phyloP scores from a whole-genome alignment of 2,888 invertebrate species.

The Drosophila antonietae region DNA sequence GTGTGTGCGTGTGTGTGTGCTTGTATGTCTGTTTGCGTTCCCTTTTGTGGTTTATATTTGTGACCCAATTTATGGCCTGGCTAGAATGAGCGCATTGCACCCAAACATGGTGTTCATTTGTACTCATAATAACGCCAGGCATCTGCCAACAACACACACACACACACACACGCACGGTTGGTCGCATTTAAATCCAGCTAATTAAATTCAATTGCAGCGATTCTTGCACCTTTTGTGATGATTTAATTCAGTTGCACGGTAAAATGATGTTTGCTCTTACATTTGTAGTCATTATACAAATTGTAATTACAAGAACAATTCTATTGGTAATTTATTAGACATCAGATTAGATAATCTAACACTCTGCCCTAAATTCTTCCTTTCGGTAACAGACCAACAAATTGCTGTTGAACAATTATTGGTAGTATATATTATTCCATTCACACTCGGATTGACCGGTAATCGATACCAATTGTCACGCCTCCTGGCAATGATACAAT shows the following conservation, averaged over 20 bases:
- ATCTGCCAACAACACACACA: constrained; percentile 38
- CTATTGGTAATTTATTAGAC: neutral
- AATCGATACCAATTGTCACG: constrained; percentile 42
- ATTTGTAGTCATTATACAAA: neutral
- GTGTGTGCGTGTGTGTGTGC: constrained; percentile 2
- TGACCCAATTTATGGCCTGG: constrained; percentile 64
- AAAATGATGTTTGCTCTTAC: neutral
- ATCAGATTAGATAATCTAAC: neutral
- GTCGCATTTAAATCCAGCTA: constrained; percentile 50
- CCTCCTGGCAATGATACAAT: constrained; percentile 40
- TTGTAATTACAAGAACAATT: neutral
- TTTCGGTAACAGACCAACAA: neutral
- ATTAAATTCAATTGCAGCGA: constrained; percentile 65
- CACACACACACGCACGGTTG: constrained; percentile 16
- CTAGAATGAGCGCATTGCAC: constrained; percentile 29
- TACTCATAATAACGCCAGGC: constrained; percentile 55
- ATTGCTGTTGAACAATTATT: neutral
- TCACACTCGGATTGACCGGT: constrained; percentile 27
- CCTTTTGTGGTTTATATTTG: constrained; percentile 54
- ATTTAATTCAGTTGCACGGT: constrained; percentile 3
- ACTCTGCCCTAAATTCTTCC: too few relatives aligned
- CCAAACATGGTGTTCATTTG: constrained; percentile 58
- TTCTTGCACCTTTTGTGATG: constrained; percentile 27
- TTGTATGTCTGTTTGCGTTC: constrained; percentile 32
- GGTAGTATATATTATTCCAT: neutral